A percentile compares a stretch with the other conserved stretches of the same genome.
phyloP scores from a whole-genome alignment of 2,888 invertebrate species.

The Acanthoscelides obtectus region DNA sequence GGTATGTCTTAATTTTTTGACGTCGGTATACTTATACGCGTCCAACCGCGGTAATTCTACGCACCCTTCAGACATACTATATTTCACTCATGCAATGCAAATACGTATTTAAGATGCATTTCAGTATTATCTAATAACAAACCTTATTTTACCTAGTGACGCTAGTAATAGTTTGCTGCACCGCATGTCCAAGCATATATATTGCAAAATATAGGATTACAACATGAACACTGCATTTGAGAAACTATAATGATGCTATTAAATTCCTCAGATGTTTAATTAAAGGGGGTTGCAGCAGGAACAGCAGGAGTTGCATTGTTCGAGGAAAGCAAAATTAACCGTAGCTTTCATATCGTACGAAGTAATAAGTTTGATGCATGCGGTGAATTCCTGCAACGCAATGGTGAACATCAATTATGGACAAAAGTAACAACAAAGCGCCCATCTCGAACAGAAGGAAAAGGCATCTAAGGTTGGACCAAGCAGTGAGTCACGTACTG shows the following conservation, averaged over 20 bases:
- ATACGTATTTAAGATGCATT: too few relatives aligned
- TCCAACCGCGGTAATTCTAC: too few relatives aligned
- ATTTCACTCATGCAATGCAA: too few relatives aligned
- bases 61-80: too few relatives aligned
- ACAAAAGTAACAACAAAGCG: neutral
- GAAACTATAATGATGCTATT: neutral
- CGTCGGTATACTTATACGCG: too few relatives aligned
- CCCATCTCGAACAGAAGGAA: too few relatives aligned
- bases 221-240: neutral
- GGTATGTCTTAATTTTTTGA: too few relatives aligned
- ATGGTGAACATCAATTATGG: neutral
- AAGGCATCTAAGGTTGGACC: too few relatives aligned
- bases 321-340: neutral
- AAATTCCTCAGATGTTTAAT: neutral
- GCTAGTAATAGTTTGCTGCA: too few relatives aligned
- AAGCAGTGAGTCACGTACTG: too few relatives aligned
- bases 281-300: neutral
- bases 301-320: neutral
- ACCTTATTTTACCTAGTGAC: too few relatives aligned
- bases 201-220: neutral
- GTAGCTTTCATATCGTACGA: neutral
- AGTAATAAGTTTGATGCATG: neutral
- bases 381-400: neutral
- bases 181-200: neutral
- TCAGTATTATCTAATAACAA: too few relatives aligned